A percentile compares a stretch with the other conserved stretches of the same genome.
Evolutionary conservation across 2,888 invertebrate genomes (phyloP).

Genomic region (Drosophila mercatorum): DNA sequence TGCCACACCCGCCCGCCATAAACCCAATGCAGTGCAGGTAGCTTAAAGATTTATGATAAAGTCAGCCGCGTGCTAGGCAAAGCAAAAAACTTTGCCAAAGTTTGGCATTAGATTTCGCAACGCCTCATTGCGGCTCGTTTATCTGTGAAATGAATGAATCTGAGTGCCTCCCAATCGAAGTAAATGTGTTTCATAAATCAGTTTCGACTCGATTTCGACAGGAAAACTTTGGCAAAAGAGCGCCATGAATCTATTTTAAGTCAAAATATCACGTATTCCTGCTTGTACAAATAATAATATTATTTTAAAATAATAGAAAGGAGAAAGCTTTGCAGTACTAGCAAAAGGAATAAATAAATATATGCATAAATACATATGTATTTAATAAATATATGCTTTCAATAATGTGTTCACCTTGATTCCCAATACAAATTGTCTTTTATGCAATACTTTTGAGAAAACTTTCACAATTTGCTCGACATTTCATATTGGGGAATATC

Average conservation of each 20-base stretch:
- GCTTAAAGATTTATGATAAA: conserved; percentile 78
- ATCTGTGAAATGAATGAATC: conserved; percentile 70
- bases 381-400: neutral
- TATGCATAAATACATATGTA: too few relatives aligned
- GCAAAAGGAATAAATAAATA: too few relatives aligned
- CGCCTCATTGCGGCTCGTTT: conserved; percentile 69
- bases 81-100: conserved; percentile 61
- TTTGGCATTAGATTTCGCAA: conserved; percentile 64
- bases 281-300: neutral
- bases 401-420: neutral
- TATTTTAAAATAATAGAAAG: neutral
- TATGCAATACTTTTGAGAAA: neutral
- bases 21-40: conserved; percentile 30
- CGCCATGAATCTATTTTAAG: neutral
- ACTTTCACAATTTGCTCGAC: conserved; percentile 3
- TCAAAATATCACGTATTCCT: neutral
- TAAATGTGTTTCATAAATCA: conserved; percentile 9
- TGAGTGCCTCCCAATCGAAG: conserved; percentile 36
- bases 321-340: neutral
- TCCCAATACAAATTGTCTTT: neutral
- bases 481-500: conserved; percentile 9
- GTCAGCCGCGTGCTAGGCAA: conserved; percentile 42
- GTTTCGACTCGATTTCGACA: conserved; percentile 2
- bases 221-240: neutral
- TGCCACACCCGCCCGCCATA: neutral